These are phyloP conservation scores for Peromyscus attwateri DNA, from an alignment of 2,797 vertebrate species.

Conservation along the genomic window DNA sequence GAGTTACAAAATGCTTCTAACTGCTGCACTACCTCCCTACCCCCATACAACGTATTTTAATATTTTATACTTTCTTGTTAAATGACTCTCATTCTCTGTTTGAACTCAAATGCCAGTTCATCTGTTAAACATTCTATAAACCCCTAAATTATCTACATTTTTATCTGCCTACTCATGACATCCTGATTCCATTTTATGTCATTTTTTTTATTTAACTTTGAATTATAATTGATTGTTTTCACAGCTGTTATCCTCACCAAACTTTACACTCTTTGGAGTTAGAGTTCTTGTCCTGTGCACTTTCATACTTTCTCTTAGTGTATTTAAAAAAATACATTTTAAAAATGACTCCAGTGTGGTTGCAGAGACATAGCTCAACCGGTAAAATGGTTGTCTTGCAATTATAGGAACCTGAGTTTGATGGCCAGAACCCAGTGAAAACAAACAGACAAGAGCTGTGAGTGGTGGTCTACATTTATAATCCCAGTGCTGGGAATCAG, in stretches of 20 bases:
- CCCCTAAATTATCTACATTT: slow-evolving; percentile 25
- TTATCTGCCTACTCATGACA: background rate
- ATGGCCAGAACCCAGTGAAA: background rate
- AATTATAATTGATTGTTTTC: slow-evolving; percentile 49
- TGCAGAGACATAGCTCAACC: background rate
- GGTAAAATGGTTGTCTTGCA: background rate
- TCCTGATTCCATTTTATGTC: background rate
- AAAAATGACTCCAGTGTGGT: background rate
- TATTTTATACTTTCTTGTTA: slow-evolving; percentile 26
- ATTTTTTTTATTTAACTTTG: slow-evolving; percentile 36
- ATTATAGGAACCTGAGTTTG: background rate
- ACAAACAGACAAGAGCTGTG: background rate
- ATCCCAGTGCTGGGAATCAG: background rate
- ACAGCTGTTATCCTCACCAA: background rate
- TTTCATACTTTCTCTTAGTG: background rate
- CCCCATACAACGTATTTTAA: background rate
- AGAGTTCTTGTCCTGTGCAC: background rate
- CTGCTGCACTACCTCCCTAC: background rate
- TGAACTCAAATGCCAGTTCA: slow-evolving; percentile 39
- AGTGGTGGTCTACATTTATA: background rate
- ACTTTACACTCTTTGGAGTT: slow-evolving; percentile 11
- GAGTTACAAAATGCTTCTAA: background rate
- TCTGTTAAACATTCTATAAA: slow-evolving; percentile 42
- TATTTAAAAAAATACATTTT: background rate
- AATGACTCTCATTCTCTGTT: slow-evolving; percentile 47